A percentile compares a stretch with the other conserved stretches of the same genome.
phyloP scores from a whole-genome alignment of 2,888 invertebrate genomes.

The Nymphalis urticae region DNA sequence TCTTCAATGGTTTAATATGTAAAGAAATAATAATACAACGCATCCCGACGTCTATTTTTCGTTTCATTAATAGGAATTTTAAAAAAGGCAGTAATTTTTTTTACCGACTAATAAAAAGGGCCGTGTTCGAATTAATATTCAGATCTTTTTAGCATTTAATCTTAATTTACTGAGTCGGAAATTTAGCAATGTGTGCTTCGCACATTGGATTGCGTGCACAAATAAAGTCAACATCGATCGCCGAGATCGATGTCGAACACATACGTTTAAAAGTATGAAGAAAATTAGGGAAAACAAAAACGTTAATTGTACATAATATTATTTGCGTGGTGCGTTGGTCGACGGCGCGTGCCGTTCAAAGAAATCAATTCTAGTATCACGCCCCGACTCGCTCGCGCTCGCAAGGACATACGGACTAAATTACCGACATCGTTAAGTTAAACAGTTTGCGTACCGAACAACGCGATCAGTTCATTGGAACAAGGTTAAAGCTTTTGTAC shows the following conservation, averaged over 20 bases:
- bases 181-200: not conserved
- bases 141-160: not conserved
- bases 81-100: no score
- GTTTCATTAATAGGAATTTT: no score
- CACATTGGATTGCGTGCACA: not conserved
- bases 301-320: constrained; percentile 35
- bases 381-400: constrained; percentile 48
- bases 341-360: constrained; percentile 60
- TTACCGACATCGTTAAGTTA: not conserved
- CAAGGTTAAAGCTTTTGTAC: no score
- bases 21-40: no score
- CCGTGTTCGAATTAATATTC: not conserved
- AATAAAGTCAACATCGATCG: not conserved
- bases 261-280: no score
- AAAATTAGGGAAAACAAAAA: not conserved
- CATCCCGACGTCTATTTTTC: no score
- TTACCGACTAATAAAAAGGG: not conserved
- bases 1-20: no score
- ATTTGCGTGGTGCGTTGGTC: constrained; percentile 50
- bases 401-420: constrained; percentile 56
- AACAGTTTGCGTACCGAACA: not conserved
- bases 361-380: constrained; percentile 68
- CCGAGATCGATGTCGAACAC: not conserved
- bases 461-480: not conserved
- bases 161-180: not conserved